Conservation (phyloP, 2,113 vertebrate species). For the Larimichthys polyactis region DNA sequence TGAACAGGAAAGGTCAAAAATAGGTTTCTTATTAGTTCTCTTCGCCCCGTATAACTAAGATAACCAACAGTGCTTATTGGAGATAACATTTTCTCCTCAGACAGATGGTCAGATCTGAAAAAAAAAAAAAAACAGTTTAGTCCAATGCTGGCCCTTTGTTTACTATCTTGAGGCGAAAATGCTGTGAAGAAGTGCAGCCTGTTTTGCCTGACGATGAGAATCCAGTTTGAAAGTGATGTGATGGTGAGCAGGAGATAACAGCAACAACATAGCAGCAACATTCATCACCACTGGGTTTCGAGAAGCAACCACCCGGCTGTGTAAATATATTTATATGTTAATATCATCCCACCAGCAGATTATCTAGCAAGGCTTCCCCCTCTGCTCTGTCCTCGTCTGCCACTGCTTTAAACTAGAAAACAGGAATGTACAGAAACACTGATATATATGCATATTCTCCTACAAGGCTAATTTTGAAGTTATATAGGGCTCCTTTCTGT, state of each 20-base stretch:
- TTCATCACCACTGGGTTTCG: neutral
- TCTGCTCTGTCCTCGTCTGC: neutral
- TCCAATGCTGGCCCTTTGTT: neutral
- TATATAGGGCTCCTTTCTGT: neutral
- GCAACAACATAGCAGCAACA: neutral
- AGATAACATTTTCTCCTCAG: neutral
- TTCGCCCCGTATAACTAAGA: neutral
- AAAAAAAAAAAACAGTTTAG: neutral
- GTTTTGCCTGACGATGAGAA: neutral
- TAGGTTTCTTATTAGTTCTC: conserved; percentile 24
- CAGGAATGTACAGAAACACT: neutral
- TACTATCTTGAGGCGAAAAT: neutral
- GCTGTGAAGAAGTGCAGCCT: neutral
- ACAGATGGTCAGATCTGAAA: neutral
- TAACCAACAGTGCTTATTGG: neutral
- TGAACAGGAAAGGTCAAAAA: conserved; percentile 44
- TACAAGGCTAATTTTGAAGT: neutral
- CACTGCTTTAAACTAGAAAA: neutral
- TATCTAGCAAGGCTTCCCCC: neutral
- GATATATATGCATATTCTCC: neutral
- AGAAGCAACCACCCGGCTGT: conserved; percentile 14
- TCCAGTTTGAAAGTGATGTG: conserved; percentile 20
- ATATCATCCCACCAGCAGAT: conserved; percentile 5
- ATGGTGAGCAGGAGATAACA: neutral
- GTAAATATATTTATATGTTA: conserved; percentile 11